A percentile compares a stretch with the other conserved stretches of the same genome.
Evolutionary conservation across 2,797 vertebrate genomes (phyloP).

Genomic region (Halcyon smyrnensis): DNA sequence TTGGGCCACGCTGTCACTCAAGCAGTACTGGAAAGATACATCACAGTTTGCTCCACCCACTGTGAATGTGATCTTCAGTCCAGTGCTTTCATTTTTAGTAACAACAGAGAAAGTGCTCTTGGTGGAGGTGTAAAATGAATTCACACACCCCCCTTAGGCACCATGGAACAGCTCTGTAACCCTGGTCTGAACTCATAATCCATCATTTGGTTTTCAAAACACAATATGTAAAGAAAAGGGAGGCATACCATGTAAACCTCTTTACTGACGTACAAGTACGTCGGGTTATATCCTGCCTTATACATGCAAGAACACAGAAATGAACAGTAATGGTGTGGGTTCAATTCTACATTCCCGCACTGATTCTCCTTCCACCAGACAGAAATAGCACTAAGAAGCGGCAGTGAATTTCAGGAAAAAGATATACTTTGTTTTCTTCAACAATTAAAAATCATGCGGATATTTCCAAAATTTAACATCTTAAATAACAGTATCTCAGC

Average conservation of each 20-base stretch:
- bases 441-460: background rate
- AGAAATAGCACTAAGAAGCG: background rate
- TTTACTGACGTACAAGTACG: background rate
- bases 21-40: background rate
- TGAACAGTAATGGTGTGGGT: background rate
- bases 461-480: background rate
- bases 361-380: background rate
- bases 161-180: background rate
- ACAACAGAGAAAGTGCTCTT: background rate
- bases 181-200: background rate
- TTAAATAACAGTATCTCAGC: background rate
- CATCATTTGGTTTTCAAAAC: background rate
- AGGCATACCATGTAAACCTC: background rate
- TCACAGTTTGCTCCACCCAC: background rate
- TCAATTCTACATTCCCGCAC: background rate
- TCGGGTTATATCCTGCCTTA: background rate
- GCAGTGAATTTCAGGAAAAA: background rate
- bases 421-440: background rate
- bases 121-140: background rate
- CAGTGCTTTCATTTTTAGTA: accelerated
- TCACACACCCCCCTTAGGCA: background rate
- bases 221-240: background rate
- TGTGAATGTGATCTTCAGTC: background rate
- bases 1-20: background rate
- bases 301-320: background rate